Conservation (phyloP, 37 sponge, comb jelly and placozoan genomes). For the Eunapius fragilis region DNA sequence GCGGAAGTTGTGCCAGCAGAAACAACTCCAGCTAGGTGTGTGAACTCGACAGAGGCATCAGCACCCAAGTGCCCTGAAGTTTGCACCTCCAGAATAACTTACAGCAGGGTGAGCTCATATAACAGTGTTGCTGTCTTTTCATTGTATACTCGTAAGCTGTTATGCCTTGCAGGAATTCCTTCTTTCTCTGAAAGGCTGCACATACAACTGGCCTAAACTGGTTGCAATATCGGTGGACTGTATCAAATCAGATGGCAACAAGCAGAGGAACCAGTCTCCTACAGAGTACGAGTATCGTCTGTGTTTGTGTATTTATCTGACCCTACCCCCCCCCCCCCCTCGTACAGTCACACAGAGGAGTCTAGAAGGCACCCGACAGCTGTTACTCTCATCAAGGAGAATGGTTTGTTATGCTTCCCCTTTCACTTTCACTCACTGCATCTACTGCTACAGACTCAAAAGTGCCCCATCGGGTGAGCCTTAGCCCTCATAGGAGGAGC, state of each 20-base stretch:
- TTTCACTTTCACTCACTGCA: neutral
- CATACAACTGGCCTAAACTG: neutral
- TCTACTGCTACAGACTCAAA: constrained; percentile 1
- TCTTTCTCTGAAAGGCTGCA: neutral
- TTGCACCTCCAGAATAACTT: neutral
- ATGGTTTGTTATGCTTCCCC: constrained; percentile 21
- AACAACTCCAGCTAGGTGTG: neutral
- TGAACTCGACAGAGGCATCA: neutral
- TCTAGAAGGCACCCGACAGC: constrained; percentile 48
- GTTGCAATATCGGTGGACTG: neutral
- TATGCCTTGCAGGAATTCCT: neutral
- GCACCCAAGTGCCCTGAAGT: neutral
- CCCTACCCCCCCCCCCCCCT: neutral
- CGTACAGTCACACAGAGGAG: neutral
- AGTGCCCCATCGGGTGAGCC: constrained; percentile 32
- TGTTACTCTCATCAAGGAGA: constrained; percentile 53
- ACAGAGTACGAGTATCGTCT: neutral
- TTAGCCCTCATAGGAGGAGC: constrained; percentile 75
- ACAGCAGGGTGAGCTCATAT: neutral
- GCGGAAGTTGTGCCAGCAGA: no score
- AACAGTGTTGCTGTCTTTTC: neutral
- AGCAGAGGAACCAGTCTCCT: neutral
- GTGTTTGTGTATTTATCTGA: neutral
- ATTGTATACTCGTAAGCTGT: neutral
- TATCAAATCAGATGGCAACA: neutral